These are phyloP conservation scores for Theocolax elegans DNA, from an alignment of 1,140 invertebrate genomes.

Conservation along the genomic window DNA sequence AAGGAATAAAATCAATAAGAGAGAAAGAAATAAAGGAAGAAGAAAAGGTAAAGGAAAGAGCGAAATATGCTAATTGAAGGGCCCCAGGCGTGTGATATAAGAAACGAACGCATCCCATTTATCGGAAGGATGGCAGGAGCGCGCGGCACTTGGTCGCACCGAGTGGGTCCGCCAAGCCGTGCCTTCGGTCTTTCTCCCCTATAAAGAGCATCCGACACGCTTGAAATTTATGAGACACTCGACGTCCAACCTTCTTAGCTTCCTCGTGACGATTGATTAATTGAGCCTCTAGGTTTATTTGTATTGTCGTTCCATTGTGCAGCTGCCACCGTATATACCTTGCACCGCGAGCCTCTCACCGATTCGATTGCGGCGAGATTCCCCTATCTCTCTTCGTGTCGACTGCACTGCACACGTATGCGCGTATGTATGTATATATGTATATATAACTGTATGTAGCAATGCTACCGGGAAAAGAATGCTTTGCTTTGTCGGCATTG, in stretches of 20 bases:
- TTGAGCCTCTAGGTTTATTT: slow-evolving; percentile 51
- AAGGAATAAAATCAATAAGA: slow-evolving; percentile 8
- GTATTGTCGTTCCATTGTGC: slow-evolving; percentile 47
- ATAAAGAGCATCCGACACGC: slow-evolving; percentile 36
- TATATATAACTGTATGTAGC: neutral
- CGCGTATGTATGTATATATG: neutral
- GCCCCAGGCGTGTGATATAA: slow-evolving; percentile 25
- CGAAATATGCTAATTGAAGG: slow-evolving; percentile 40
- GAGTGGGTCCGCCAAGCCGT: slow-evolving; percentile 20
- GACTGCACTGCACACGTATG: neutral
- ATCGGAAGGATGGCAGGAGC: slow-evolving; percentile 8
- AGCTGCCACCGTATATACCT: slow-evolving; percentile 31
- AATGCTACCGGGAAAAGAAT: neutral
- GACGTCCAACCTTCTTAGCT: slow-evolving; percentile 45
- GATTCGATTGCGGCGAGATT: slow-evolving; percentile 5
- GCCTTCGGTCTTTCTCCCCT: neutral
- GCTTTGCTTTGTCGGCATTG: neutral
- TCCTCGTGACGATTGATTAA: slow-evolving; percentile 51
- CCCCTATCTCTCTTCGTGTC: neutral
- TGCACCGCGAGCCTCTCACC: slow-evolving; percentile 1
- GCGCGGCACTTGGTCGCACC: slow-evolving; percentile 40
- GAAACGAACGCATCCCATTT: slow-evolving; percentile 34
- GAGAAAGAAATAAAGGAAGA: slow-evolving; percentile 9
- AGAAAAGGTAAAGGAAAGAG: slow-evolving; percentile 34
- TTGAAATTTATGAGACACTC: slow-evolving; percentile 45